Evolutionary conservation across 2,888 invertebrate species (phyloP), one percentile per base, ranked within the genome.

Genomic region (Pseudococcus longispinus): DNA sequence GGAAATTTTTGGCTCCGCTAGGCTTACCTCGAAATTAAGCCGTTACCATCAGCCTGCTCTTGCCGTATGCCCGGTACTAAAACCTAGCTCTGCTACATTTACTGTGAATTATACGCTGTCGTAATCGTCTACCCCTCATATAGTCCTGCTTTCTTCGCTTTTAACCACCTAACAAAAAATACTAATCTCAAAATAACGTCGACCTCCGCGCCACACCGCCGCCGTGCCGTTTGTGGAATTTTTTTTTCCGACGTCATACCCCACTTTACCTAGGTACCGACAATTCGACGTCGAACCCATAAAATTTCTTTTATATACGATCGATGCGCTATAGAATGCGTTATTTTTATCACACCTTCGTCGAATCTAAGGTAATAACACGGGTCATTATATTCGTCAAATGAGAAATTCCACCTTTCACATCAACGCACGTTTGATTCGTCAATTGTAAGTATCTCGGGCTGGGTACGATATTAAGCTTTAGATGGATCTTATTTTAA

Each of bases 1-100:
- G 60, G 60, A 60, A 60, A 60, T 60, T 60, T 60, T 60, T 60
- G 60, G 60, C 60, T 60, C 60, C 60, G 13, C 60, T 60, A 60
- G 60, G 60, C 60, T 60, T 60, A 60, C 23, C 60, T 60, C 23
- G 23, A 60, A 60, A 60, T 60, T 60, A 60, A 60, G 60, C 60
- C 60, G 60, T 60, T 60, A 60, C 60, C 60, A 60, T 20, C 23
- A 55, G 60, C 60, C 13, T 55, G n/a, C 55, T 60, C 60, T 2
- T 2, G 20, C 60, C 60, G 60, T 60, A 60, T 60, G 60, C 15
- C 60, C 60, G 5, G 37, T 55, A 23, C 23, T 60, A 23, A 23
- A 60, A 60, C 60, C 60, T 60, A 60, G 23, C 60, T 11, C 23
- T 60, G 60, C 23, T 23, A 60, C 23, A 23, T 60, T 23, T 60